Evolutionary conservation across 37 sponge, comb jelly and placozoan species (phyloP).

Genomic region (Halisarca cf. caerulea): DNA sequence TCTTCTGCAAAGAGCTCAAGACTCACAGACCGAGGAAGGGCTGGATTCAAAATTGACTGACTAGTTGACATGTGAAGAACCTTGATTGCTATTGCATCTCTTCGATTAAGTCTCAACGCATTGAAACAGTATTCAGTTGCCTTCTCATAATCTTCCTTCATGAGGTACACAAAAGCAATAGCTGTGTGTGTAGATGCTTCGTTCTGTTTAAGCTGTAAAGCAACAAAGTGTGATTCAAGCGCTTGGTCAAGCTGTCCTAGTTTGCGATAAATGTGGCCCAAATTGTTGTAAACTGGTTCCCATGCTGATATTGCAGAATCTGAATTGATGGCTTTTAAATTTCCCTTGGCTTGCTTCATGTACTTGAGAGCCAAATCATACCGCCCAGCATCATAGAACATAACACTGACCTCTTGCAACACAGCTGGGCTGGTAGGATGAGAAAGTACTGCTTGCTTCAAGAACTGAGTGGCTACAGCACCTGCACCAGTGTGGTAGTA

Average conservation of each 20-base stretch:
- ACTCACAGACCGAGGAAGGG: not conserved
- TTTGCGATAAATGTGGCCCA: constrained; percentile 75
- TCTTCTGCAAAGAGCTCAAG: not conserved
- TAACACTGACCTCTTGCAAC: constrained; percentile 68
- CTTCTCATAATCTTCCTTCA: constrained; percentile 51
- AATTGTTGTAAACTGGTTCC: constrained; percentile 84
- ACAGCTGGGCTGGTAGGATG: constrained; percentile 66
- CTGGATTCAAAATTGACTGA: not conserved
- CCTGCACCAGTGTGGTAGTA: constrained; percentile 60
- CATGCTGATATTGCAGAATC: constrained; percentile 52
- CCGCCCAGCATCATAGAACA: constrained; percentile 34
- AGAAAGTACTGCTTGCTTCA: constrained; percentile 63
- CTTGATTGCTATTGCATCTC: constrained; percentile 61
- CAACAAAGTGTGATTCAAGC: constrained; percentile 42
- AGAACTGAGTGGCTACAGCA: constrained; percentile 46
- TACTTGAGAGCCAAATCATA: constrained; percentile 57
- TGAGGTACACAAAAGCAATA: constrained; percentile 64
- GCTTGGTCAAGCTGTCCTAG: constrained; percentile 62
- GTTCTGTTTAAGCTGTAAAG: constrained; percentile 54
- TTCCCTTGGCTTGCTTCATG: constrained; percentile 39
- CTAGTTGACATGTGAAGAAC: constrained; percentile 48
- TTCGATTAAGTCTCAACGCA: constrained; percentile 55
- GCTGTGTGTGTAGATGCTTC: constrained; percentile 63
- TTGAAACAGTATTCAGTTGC: constrained; percentile 47
- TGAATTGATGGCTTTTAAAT: constrained; percentile 44